Percentiles rank a stretch among this genome's conserved stretches.
Conservation (phyloP, 2,888 invertebrate genomes). For the Hirtodrosophila duncani region DNA sequence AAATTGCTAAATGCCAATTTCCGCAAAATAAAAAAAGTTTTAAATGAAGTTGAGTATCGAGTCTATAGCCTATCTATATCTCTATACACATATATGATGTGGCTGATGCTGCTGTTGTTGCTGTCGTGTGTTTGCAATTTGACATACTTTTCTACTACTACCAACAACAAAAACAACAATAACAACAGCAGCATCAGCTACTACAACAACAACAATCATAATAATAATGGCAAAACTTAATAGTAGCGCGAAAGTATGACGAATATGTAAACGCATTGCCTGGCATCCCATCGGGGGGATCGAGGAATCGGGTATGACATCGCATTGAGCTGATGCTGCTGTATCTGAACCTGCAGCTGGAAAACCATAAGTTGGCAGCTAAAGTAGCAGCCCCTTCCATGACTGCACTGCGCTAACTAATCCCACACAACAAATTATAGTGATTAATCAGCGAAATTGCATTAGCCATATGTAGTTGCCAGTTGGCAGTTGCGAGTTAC, state of each 20-base stretch:
- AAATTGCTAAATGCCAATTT: conserved; percentile 71
- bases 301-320: too few relatives aligned
- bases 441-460: conserved; percentile 72
- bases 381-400: conserved; percentile 25
- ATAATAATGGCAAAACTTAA: conserved; percentile 66
- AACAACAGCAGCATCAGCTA: conserved; percentile 8
- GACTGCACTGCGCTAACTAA: conserved; percentile 56
- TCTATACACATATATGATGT: conserved; percentile 28
- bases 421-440: conserved; percentile 71
- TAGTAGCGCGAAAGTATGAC: conserved; percentile 70
- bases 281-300: too few relatives aligned
- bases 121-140: conserved; percentile 67
- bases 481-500: too few relatives aligned
- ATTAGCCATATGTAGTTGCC: conserved; percentile 48
- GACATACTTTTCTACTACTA: conserved; percentile 64
- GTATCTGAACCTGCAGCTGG: background rate
- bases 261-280: conserved; percentile 70
- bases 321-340: background rate
- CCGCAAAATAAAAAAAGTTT: conserved; percentile 73
- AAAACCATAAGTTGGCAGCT: background rate
- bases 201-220: conserved; percentile 56
- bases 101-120: conserved; percentile 24
- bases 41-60: conserved; percentile 69
- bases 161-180: conserved; percentile 17
- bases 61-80: conserved; percentile 44